phyloP scores from a whole-genome alignment of 2,888 invertebrate species.

The Clusia tigrina region DNA sequence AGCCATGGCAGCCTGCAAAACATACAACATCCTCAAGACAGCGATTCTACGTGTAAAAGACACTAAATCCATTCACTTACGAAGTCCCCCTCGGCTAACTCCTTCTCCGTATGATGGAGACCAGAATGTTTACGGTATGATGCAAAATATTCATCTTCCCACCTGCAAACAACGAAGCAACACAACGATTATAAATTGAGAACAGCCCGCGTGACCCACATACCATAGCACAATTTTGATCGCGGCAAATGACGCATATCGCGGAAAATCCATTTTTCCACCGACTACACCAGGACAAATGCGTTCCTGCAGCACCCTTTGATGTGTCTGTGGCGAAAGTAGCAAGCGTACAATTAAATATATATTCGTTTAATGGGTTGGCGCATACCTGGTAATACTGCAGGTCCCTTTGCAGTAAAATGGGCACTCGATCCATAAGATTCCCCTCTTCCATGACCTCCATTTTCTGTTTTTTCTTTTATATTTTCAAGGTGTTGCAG shows the following conservation, averaged over 20 bases:
- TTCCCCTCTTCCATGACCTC: conserved; percentile 91
- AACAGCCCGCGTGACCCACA: too few relatives aligned
- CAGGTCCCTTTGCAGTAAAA: conserved; percentile 81
- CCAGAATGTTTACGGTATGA: conserved; percentile 77
- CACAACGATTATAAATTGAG: too few relatives aligned
- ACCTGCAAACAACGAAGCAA: too few relatives aligned
- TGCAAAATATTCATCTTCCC: conserved; percentile 82
- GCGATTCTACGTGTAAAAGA: not conserved
- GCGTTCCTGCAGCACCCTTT: conserved; percentile 79
- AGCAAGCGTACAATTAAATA: conserved; percentile 7
- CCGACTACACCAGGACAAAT: conserved; percentile 83
- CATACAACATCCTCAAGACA: not conserved
- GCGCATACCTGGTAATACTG: conserved; percentile 79
- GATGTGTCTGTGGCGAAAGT: conserved; percentile 68
- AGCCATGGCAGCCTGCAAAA: conserved; percentile 64
- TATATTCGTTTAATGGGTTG: conserved; percentile 2
- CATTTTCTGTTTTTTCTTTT: conserved; percentile 60
- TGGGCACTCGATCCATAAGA: conserved; percentile 85
- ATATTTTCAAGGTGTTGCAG: too few relatives aligned
- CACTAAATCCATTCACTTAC: conserved; percentile 51
- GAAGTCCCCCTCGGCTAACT: conserved; percentile 51
- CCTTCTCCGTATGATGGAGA: conserved; percentile 63
- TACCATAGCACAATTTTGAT: conserved; percentile 83
- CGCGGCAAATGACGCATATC: conserved; percentile 84
- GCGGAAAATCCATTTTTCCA: conserved; percentile 81